Conservation (phyloP, 1,140 invertebrate genomes). For the Phenacoccus solenopsis region DNA sequence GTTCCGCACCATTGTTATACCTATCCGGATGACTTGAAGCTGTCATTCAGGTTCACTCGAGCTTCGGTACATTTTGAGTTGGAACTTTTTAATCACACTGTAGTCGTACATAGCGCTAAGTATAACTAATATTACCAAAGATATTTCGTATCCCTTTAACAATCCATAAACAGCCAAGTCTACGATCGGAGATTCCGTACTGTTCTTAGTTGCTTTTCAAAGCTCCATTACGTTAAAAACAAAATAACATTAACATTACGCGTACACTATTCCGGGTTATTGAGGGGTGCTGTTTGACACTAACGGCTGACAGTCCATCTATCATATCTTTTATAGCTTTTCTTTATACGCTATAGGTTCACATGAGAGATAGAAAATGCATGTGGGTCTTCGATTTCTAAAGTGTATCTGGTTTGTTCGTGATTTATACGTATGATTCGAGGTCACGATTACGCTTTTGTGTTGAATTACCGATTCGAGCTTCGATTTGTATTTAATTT, state of each 20-base stretch:
- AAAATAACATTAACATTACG: conserved; percentile 12
- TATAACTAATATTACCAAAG: neutral
- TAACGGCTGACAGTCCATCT: conserved; percentile 9
- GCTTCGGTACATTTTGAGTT: neutral
- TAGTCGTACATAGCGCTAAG: neutral
- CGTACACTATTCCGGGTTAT: neutral
- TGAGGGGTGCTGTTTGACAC: neutral
- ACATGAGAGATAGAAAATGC: neutral
- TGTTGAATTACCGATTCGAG: too few species aligned
- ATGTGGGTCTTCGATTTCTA: neutral
- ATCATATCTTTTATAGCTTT: conserved; percentile 1
- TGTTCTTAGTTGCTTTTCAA: neutral
- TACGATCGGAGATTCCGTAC: neutral
- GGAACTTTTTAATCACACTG: conserved; percentile 10
- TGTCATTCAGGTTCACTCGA: too few species aligned
- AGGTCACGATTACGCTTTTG: too few species aligned
- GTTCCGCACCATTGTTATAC: neutral
- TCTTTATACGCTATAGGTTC: neutral
- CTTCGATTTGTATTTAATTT: too few species aligned
- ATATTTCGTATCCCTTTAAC: neutral
- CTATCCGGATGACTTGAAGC: neutral
- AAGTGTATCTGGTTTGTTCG: too few species aligned
- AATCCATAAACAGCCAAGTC: neutral
- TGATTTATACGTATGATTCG: too few species aligned
- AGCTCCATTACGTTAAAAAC: conserved; percentile 13